These are phyloP conservation scores for Timema podura DNA, from an alignment of 2,888 invertebrate species.

Conservation along the genomic window DNA sequence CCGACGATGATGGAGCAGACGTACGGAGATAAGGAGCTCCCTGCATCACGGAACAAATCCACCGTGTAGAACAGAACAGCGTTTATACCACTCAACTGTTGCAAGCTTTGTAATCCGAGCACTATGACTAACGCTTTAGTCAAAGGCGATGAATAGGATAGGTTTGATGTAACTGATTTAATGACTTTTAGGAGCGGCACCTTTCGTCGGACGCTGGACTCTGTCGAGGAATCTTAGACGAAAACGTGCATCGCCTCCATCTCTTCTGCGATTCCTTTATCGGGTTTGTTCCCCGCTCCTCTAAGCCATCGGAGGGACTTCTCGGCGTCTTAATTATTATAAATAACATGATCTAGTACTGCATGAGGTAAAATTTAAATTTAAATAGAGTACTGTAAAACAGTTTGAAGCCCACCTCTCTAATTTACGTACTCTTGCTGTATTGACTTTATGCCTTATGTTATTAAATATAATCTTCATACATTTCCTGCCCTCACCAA, in stretches of 20 bases:
- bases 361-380: too few relatives aligned
- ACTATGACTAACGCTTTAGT: neutral
- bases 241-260: neutral
- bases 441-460: too few relatives aligned
- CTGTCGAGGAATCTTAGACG: neutral
- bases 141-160: neutral
- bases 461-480: too few relatives aligned
- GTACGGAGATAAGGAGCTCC: constrained; percentile 55
- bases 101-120: neutral
- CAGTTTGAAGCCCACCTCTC: too few relatives aligned
- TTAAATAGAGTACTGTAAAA: too few relatives aligned
- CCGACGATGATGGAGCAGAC: constrained; percentile 78
- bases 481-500: too few relatives aligned
- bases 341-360: too few relatives aligned
- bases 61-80: constrained; percentile 67
- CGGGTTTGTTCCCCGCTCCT: constrained; percentile 57
- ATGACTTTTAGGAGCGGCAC: neutral
- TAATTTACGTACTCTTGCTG: too few relatives aligned
- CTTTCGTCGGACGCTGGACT: neutral
- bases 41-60: constrained; percentile 67
- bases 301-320: constrained; percentile 62
- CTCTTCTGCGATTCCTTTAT: constrained; percentile 45
- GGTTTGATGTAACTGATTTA: neutral
- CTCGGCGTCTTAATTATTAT: too few relatives aligned
- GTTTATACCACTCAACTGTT: constrained; percentile 2